Percentiles rank a stretch among this genome's conserved stretches.
These are phyloP conservation scores for Hippocampus kuda DNA, from an alignment of 2,797 vertebrate genomes.

Conservation along the genomic window DNA sequence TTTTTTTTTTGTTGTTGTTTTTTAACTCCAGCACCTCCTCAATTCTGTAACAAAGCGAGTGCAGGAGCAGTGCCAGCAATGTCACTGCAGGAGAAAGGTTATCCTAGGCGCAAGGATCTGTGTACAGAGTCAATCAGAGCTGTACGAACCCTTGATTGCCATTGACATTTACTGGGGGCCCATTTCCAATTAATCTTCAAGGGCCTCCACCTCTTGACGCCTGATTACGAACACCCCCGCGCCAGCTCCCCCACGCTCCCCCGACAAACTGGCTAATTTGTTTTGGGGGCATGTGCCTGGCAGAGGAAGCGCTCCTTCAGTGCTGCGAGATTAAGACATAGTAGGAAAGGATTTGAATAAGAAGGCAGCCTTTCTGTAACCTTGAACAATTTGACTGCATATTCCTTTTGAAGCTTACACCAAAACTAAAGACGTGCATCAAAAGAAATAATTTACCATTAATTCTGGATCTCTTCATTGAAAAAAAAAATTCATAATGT, in stretches of 20 bases:
- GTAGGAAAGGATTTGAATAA: slow-evolving; percentile 29
- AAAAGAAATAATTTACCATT: neutral
- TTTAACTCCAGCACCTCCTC: slow-evolving; percentile 23
- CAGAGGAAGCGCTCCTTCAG: slow-evolving; percentile 52
- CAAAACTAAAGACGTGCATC: neutral
- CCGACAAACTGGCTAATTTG: slow-evolving; percentile 73
- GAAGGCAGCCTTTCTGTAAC: slow-evolving; percentile 17
- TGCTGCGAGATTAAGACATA: slow-evolving; percentile 54
- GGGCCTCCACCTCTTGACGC: slow-evolving; percentile 71
- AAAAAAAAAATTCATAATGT: too few relatives aligned
- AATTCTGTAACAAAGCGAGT: slow-evolving; percentile 41
- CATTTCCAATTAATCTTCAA: slow-evolving; percentile 79
- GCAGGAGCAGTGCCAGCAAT: slow-evolving; percentile 50
- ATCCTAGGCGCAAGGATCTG: slow-evolving; percentile 58
- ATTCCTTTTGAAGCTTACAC: neutral
- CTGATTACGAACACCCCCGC: slow-evolving; percentile 59
- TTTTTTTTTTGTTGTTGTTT: slow-evolving; percentile 27
- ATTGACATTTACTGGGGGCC: slow-evolving; percentile 74
- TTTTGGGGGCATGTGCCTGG: slow-evolving; percentile 68
- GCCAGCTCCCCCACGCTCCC: slow-evolving; percentile 29
- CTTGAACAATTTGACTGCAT: slow-evolving; percentile 18
- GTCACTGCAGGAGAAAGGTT: slow-evolving; percentile 60
- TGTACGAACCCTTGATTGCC: slow-evolving; percentile 68
- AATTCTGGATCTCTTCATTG: neutral
- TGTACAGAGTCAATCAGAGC: slow-evolving; percentile 67